Percentiles rank a stretch among this genome's conserved stretches.
These are phyloP conservation scores for Anthonomus grandis DNA, from an alignment of 1,140 invertebrate genomes.

Conservation along the genomic window DNA sequence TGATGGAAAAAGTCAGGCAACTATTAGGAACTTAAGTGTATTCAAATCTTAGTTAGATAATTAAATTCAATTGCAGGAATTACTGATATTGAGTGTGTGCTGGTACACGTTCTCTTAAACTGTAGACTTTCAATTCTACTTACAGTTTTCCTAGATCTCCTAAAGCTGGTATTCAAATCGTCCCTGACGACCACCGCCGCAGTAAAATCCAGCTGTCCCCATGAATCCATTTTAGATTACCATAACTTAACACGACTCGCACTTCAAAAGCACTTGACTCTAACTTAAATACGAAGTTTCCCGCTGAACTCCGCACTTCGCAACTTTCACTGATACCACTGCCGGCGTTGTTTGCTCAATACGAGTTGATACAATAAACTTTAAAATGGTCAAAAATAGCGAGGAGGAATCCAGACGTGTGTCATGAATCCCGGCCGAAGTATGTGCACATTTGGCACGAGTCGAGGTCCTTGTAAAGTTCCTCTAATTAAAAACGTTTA, in stretches of 20 bases:
- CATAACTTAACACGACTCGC: background rate
- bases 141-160: conserved; percentile 55
- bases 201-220: conserved; percentile 60
- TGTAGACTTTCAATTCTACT: no score
- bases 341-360: background rate
- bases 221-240: conserved; percentile 56
- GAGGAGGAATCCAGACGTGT: conserved; percentile 15
- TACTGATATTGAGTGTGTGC: no score
- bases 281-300: background rate
- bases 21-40: no score
- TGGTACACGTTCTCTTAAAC: no score
- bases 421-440: conserved; percentile 14
- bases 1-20: no score
- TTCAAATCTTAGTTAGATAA: no score
- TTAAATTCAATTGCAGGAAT: no score
- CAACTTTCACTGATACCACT: background rate
- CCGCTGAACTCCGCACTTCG: background rate
- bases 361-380: conserved; percentile 5
- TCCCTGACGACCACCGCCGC: conserved; percentile 60
- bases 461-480: conserved; percentile 11
- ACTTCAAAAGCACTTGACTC: no score
- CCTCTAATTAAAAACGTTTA: conserved; percentile 25
- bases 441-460: conserved; percentile 22
- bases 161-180: conserved; percentile 55
- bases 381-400: conserved; percentile 18